These are phyloP conservation scores for Spinus olivaceus DNA, from an alignment of 2,797 vertebrate genomes.

Conservation along the genomic window DNA sequence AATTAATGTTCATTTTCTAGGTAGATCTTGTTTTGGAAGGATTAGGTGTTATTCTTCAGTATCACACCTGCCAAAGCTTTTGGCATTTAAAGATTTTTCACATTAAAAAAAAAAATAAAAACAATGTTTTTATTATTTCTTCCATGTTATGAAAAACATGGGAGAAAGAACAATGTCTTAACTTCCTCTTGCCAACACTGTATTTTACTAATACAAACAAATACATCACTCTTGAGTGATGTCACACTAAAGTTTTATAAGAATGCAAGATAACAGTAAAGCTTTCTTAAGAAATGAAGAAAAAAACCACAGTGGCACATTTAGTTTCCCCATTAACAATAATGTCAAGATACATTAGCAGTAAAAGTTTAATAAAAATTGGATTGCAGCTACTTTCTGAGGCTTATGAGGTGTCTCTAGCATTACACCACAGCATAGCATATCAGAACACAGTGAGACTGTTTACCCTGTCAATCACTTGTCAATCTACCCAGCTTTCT, in stretches of 20 bases:
- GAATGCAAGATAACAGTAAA: neutral
- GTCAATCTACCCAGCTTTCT: slow-evolving; percentile 63
- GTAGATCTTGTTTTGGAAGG: neutral
- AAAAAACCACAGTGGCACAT: neutral
- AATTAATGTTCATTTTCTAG: neutral
- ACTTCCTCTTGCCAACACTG: neutral
- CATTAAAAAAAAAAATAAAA: neutral
- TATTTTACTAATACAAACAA: neutral
- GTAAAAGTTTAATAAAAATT: slow-evolving; percentile 65
- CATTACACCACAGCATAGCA: slow-evolving; percentile 37
- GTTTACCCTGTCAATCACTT: slow-evolving; percentile 76
- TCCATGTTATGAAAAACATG: neutral
- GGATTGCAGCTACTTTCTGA: slow-evolving; percentile 62
- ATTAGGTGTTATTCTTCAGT: neutral
- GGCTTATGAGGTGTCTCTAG: slow-evolving; percentile 36
- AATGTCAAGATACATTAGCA: slow-evolving; percentile 22
- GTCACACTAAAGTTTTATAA: neutral
- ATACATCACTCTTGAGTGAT: neutral
- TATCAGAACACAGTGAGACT: slow-evolving; percentile 66
- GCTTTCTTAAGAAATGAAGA: neutral
- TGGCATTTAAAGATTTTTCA: neutral
- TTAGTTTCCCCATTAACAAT: slow-evolving; percentile 29
- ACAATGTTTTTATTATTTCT: neutral
- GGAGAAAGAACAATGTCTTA: neutral
- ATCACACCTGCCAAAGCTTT: neutral